Base-by-base conservation (phyloP, 2,113 vertebrate genomes). In the Orycteropus afer region DNA sequence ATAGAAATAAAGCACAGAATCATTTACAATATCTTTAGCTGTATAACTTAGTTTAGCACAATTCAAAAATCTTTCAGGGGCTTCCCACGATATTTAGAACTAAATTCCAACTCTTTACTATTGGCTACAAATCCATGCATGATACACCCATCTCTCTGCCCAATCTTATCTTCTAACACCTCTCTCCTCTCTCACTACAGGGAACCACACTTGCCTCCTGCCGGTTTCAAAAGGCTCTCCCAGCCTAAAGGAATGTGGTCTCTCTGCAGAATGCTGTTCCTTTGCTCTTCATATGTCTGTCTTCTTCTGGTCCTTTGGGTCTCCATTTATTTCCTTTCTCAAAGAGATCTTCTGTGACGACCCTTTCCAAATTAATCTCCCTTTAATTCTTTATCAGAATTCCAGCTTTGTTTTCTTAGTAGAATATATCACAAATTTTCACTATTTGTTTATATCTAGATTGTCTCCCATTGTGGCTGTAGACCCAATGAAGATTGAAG, bases 141-240 rank as follows among this genome's bases (percentile, higher is more conserved):
- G 67, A 55, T 42, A 3, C 3, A 20, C 29, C 47, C 42, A 4
- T 78, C 65, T 73, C 29, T 63, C 67, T 84, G 32, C 53, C 37
- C n/a, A 53, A 47, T 53, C 34, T 86, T 77, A 65, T 94, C 85
- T 93, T 74, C 90, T 93, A 57, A 69, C 55, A n/a, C 25, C 4
- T n/a, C 71, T 93, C 53, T 90, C 78, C 42, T 89, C 67, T 83
- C 47, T 59, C 71, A 67, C 77, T 86, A 76, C 45, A 77, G 71
- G 92, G 71, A 94, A 53, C 96, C 40, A 34, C 22, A 0, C 40
- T 86, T 87, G 92, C 87, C 40, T 94, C 61, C 69, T 93, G 94
- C 94, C 90, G 88, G 73, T 55, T 82, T 86, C 87, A 77, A 63
- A 95, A 92, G 74, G 29, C 88, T 89, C 29, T 93, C 88, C 90